Percentiles rank a stretch among this genome's conserved stretches.
phyloP scores from a whole-genome alignment of 2,113 vertebrate genomes.

The Naja naja region DNA sequence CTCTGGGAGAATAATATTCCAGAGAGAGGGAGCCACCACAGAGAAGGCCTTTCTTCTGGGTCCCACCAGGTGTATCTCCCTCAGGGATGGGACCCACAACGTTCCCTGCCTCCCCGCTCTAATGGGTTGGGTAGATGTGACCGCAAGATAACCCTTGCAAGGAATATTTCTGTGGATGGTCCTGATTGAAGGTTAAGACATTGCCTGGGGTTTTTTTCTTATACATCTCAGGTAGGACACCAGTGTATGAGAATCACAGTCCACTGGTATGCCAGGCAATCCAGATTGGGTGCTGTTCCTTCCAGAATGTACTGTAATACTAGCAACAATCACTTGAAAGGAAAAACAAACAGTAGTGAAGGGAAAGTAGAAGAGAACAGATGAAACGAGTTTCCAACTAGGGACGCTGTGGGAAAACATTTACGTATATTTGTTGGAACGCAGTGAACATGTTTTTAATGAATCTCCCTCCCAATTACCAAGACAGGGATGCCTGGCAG shows the following conservation, averaged over 20 bases:
- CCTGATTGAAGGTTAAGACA: not conserved
- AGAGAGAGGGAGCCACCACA: no score
- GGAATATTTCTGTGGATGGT: not conserved
- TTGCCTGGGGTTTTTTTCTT: no score
- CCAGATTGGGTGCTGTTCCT: slow-evolving; percentile 13
- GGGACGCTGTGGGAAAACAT: slow-evolving; percentile 25
- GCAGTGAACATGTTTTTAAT: not conserved
- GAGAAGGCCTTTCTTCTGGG: no score
- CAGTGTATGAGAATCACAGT: not conserved
- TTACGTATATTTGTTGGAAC: fast-evolving
- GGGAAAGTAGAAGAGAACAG: slow-evolving; percentile 29
- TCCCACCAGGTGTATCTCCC: no score
- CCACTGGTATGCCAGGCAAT: not conserved
- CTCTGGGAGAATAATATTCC: no score
- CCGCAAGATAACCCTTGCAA: no score
- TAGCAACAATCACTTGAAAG: slow-evolving; percentile 25
- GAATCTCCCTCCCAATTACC: not conserved
- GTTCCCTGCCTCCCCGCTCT: no score
- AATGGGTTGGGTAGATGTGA: no score
- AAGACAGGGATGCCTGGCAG: not conserved
- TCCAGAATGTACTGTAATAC: fast-evolving
- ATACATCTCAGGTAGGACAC: not conserved
- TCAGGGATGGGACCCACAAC: no score
- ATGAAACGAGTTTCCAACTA: slow-evolving; percentile 27
- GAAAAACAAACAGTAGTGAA: slow-evolving; percentile 15